Conservation (phyloP, 2,888 invertebrate genomes). For the Tenthredo livida region DNA sequence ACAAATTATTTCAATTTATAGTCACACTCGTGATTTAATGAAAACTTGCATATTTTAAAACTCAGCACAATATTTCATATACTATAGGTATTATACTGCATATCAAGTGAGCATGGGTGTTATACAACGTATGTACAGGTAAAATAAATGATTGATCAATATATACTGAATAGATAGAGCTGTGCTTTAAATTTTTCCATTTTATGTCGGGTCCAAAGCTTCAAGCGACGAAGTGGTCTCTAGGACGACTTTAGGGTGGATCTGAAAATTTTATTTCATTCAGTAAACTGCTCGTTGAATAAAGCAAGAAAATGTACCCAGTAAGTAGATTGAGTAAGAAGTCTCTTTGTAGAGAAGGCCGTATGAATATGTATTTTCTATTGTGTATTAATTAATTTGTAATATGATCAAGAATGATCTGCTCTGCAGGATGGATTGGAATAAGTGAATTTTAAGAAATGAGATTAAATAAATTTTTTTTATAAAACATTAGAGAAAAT, state of each 20-base stretch:
- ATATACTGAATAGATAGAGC: background rate
- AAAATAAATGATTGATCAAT: background rate
- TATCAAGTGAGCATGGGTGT: background rate
- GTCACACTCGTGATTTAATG: background rate
- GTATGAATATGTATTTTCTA: background rate
- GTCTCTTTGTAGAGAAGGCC: background rate
- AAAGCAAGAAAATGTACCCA: background rate
- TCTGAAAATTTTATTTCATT: background rate
- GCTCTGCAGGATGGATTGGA: background rate
- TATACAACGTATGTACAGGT: background rate
- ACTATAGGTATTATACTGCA: background rate
- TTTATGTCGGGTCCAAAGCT: slow-evolving; percentile 15
- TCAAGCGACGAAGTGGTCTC: slow-evolving; percentile 31
- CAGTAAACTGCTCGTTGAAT: background rate
- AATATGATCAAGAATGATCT: background rate
- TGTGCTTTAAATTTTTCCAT: background rate
- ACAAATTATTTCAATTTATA: background rate
- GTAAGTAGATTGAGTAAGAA: background rate
- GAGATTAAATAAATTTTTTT: background rate
- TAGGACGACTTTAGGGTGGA: background rate
- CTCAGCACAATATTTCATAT: background rate
- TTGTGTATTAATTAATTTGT: background rate
- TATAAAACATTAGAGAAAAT: background rate
- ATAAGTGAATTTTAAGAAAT: background rate
- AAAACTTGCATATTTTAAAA: background rate